These are phyloP conservation scores for Prinia subflava DNA, from an alignment of 2,113 vertebrate genomes.

Conservation along the genomic window DNA sequence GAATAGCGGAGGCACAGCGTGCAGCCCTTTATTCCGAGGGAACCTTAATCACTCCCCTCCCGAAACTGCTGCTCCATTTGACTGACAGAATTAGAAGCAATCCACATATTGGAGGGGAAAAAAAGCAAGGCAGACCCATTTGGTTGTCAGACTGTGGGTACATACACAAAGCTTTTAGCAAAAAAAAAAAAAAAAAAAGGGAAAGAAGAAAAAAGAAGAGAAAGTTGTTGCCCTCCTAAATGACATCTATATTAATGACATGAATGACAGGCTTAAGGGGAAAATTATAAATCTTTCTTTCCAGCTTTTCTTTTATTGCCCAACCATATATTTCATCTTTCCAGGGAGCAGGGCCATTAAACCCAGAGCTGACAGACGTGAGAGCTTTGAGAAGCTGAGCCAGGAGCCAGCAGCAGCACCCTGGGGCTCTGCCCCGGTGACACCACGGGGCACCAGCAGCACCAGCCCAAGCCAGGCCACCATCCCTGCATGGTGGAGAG, in stretches of 20 bases:
- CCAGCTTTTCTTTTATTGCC: conserved; percentile 22
- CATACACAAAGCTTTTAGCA: conserved; percentile 10
- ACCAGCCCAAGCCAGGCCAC: accelerated
- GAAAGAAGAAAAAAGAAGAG: background rate
- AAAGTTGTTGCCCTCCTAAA: conserved; percentile 52
- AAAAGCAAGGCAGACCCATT: conserved; percentile 45
- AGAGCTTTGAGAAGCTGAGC: background rate
- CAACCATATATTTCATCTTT: conserved; percentile 6
- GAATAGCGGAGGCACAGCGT: background rate
- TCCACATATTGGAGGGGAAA: conserved; percentile 15
- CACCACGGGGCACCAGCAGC: accelerated
- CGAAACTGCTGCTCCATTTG: conserved; percentile 7
- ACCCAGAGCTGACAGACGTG: background rate
- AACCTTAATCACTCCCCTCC: conserved; percentile 34
- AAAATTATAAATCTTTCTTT: conserved; percentile 42
- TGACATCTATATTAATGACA: conserved; percentile 45
- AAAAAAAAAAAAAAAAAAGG: background rate
- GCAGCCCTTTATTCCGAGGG: background rate
- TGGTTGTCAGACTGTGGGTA: conserved; percentile 37
- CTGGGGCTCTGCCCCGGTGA: accelerated
- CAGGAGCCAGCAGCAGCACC: background rate
- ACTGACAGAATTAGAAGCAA: conserved; percentile 49
- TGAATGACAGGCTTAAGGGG: conserved; percentile 54
- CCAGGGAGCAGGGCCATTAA: background rate
- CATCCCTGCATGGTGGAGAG: accelerated